Evolutionary conservation across 1,140 invertebrate species (phyloP), one percentile per base, ranked within the genome.

Genomic region (Cardiocondyla obscurior): DNA sequence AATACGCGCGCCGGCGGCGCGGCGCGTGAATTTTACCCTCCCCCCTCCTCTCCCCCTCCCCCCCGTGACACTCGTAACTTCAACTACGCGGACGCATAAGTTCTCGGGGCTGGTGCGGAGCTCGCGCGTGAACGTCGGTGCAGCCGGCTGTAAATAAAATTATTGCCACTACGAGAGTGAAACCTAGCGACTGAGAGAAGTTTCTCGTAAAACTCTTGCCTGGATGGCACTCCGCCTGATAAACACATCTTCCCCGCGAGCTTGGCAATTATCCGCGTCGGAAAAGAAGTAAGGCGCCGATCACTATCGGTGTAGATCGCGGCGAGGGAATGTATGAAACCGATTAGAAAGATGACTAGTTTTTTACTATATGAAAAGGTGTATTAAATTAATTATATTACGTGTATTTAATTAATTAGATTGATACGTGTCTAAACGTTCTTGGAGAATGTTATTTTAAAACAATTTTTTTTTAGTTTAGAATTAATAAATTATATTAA

Each of bases 91-190:
- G 33, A 67, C 33, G 62, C 33, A 46, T 79, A 79, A 79, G 74
- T 79, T 46, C n/a, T 60, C 72, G 55, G 36, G 36, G 72, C 46
- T 33, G 46, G 62, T 2, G 60, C 60, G 44, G 33, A 74, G 70
- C 28, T n/a, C n/a, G n/a, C 55, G 58, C 36, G 44, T 82, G 77
- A 82, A 76, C 39, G 81, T 82, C 70, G 57, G 55, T 33, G 81
- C 44, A 82, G 70, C 44, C 25, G 36, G 72, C 25, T 84, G 86
- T 58, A 86, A 88, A 88, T 88, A 74, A 86, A 88, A 88, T 88
- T 88, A 88, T 88, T 84, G 55, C 36, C 55, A 33, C 36, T 42
- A 49, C 73, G 58, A 55, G 74, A 79, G 55, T 53, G 60, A 79
- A 79, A 79, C 62, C 74, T 79, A 22, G 33, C 22, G 36, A 64